These are phyloP conservation scores for Scarus forsteni DNA, from an alignment of 2,797 vertebrate species.

Conservation along the genomic window DNA sequence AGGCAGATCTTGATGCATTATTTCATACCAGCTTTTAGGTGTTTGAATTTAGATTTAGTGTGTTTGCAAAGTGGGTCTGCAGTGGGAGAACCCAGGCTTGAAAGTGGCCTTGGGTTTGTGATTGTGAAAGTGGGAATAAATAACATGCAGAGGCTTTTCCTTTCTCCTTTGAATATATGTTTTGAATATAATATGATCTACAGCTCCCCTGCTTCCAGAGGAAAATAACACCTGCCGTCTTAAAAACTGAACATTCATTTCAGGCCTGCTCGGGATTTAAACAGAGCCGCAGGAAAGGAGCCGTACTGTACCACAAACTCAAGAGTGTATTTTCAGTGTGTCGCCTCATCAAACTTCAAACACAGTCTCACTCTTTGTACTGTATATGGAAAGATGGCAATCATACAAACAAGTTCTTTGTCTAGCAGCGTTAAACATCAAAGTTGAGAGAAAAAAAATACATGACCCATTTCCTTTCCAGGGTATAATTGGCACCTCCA, in stretches of 20 bases:
- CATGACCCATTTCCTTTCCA: conserved; percentile 45
- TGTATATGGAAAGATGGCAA: conserved; percentile 41
- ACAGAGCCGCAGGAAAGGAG: not conserved
- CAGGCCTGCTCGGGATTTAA: not conserved
- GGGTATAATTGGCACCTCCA: conserved; percentile 51
- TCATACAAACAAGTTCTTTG: conserved; percentile 51
- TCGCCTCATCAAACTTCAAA: conserved; percentile 35
- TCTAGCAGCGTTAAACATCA: conserved; percentile 44
- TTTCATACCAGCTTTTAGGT: conserved; percentile 24
- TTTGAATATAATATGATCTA: not conserved
- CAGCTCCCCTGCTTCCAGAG: not conserved
- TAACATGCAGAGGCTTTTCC: not conserved
- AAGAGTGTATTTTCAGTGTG: not conserved
- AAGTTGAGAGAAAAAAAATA: conserved; percentile 28
- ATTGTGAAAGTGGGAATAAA: conserved; percentile 8
- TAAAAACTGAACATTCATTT: not conserved
- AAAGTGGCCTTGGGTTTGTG: conserved; percentile 2
- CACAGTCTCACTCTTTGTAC: conserved; percentile 22
- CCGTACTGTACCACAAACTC: not conserved
- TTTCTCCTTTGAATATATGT: not conserved
- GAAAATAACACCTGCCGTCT: not conserved
- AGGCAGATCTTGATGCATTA: conserved; percentile 31
- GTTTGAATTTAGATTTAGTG: conserved; percentile 34
- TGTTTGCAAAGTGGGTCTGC: conserved; percentile 17
- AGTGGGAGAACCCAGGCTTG: not conserved